phyloP scores from a whole-genome alignment of 1,140 invertebrate species.

The Arion vulgaris region DNA sequence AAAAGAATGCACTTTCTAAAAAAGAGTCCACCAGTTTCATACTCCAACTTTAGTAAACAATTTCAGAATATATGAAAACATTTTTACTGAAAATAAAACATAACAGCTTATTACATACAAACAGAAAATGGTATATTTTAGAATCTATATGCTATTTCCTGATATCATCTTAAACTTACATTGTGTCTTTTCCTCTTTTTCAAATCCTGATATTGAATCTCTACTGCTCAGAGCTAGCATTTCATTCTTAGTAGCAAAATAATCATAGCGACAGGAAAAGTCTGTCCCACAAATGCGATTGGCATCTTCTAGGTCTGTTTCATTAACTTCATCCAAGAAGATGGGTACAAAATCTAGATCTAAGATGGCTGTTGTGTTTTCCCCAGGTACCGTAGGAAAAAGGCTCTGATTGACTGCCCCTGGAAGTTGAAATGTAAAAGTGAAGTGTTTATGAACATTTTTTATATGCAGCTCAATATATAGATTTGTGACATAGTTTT shows the following conservation, averaged over 20 bases:
- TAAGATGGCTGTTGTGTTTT: constrained; percentile 3
- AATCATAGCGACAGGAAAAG: constrained; percentile 33
- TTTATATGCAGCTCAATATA: neutral
- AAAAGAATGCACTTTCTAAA: too few relatives aligned
- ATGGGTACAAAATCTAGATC: constrained; percentile 41
- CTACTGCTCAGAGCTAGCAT: neutral
- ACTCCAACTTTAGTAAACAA: too few relatives aligned
- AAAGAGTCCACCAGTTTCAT: too few relatives aligned
- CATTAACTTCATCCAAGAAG: constrained; percentile 41
- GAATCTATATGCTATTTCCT: too few relatives aligned
- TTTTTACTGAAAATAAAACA: too few relatives aligned
- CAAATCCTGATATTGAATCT: neutral
- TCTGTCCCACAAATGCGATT: constrained; percentile 32
- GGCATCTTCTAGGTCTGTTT: constrained; percentile 22
- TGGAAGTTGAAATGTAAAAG: constrained; percentile 19
- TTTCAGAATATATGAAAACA: too few relatives aligned
- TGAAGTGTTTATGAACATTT: neutral
- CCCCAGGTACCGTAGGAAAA: constrained; percentile 34
- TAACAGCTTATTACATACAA: too few relatives aligned
- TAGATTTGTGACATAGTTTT: too few relatives aligned
- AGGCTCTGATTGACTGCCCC: constrained; percentile 34
- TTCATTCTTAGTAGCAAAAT: constrained; percentile 20
- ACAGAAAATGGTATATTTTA: too few relatives aligned
- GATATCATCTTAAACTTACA: neutral
- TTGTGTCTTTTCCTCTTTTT: neutral